Conservation (phyloP, 2,888 invertebrate genomes). For the Dynastes grantii region DNA sequence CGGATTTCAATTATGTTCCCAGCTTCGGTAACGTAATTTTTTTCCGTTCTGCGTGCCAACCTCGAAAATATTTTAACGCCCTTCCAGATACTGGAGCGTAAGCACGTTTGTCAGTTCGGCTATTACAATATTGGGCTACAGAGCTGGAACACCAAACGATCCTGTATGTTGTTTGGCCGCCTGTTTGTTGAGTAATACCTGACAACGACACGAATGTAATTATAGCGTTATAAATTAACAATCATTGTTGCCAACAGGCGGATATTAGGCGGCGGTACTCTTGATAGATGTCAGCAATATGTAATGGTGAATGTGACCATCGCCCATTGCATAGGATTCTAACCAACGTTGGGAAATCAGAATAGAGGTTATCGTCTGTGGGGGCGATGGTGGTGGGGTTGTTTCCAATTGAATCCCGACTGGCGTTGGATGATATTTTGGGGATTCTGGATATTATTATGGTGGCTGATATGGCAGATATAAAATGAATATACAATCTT, state of each 20-base stretch:
- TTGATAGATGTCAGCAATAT: constrained; percentile 54
- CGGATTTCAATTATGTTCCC: constrained; percentile 42
- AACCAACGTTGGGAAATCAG: background rate
- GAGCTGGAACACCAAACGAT: background rate
- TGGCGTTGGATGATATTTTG: constrained; percentile 10
- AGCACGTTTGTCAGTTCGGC: background rate
- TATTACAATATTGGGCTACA: background rate
- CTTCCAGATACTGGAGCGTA: background rate
- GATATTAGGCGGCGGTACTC: constrained; percentile 53
- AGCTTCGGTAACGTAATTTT: background rate
- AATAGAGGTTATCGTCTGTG: constrained; percentile 13
- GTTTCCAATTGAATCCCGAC: constrained; percentile 31
- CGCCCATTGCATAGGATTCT: background rate
- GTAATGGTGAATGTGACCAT: constrained; percentile 40
- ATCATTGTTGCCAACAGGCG: constrained; percentile 55
- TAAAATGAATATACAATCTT: background rate
- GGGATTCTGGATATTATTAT: constrained; percentile 11
- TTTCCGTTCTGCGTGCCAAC: background rate
- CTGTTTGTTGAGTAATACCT: constrained; percentile 45
- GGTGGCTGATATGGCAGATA: background rate
- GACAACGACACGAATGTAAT: constrained; percentile 53
- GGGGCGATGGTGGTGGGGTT: background rate
- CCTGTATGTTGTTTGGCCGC: background rate
- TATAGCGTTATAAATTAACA: constrained; percentile 56
- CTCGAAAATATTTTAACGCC: background rate